These are phyloP conservation scores for Sardinella longiceps DNA, from an alignment of 2,797 vertebrate species.

Conservation along the genomic window DNA sequence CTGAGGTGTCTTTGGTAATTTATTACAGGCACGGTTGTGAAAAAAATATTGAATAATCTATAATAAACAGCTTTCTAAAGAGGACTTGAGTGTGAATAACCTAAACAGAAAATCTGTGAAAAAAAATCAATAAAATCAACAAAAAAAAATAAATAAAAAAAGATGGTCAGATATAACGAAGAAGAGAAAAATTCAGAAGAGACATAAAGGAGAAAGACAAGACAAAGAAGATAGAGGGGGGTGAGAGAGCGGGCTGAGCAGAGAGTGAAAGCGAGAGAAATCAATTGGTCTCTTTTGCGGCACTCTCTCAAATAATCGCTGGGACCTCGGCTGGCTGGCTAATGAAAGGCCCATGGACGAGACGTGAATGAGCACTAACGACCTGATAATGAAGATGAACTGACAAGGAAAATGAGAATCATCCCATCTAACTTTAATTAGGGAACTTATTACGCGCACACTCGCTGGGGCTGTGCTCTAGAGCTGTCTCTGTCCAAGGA, in stretches of 20 bases:
- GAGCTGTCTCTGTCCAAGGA: neutral
- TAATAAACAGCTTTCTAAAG: neutral
- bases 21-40: neutral
- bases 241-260: neutral
- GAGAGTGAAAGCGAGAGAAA: conserved; percentile 25
- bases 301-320: conserved; percentile 45
- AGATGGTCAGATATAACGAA: neutral
- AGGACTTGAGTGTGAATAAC: neutral
- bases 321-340: conserved; percentile 35
- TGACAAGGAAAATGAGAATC: conserved; percentile 30
- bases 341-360: conserved; percentile 43
- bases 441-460: neutral
- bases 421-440: conserved; percentile 39
- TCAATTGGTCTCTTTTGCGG: conserved; percentile 37
- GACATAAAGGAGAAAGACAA: neutral
- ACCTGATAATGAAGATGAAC: conserved; percentile 45
- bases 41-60: neutral
- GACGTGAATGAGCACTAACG: conserved; percentile 39
- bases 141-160: too few relatives aligned
- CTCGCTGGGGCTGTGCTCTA: neutral
- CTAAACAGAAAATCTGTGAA: too few relatives aligned
- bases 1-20: neutral
- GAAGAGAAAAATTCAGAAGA: neutral
- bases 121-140: too few relatives aligned
- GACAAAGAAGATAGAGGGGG: neutral